Evolutionary conservation across 2,113 vertebrate genomes (phyloP).

Genomic region (Pygoscelis adeliae): DNA sequence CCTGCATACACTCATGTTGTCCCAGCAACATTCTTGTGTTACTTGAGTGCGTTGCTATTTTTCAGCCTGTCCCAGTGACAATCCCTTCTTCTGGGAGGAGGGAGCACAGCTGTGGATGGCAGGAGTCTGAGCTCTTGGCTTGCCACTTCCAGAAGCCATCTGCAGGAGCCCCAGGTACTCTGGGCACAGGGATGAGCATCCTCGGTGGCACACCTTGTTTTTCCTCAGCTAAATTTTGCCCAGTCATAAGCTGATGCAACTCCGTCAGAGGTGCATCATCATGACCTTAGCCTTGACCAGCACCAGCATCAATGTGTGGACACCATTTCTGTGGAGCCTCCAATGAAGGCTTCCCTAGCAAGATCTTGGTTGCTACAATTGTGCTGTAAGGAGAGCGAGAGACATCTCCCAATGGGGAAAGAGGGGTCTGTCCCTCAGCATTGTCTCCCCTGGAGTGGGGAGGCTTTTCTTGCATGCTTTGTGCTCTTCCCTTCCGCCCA

Average conservation of each 20-base stretch:
- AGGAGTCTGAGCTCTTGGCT: not conserved
- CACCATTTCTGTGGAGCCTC: not conserved
- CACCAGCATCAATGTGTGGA: not conserved
- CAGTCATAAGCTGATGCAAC: not conserved
- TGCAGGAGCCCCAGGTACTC: not conserved
- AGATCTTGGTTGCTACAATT: not conserved
- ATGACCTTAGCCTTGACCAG: not conserved
- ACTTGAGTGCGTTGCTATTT: not conserved
- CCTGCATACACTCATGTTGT: not conserved
- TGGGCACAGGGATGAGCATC: fast-evolving
- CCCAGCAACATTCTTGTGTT: not conserved
- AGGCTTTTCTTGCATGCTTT: not conserved
- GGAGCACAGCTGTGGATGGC: not conserved
- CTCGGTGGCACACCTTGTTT: not conserved
- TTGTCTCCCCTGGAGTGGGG: not conserved
- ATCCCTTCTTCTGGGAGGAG: not conserved
- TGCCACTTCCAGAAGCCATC: not conserved
- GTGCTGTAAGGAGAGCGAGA: not conserved
- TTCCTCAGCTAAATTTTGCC: not conserved
- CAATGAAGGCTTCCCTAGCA: not conserved
- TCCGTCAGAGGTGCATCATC: not conserved
- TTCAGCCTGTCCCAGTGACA: not conserved
- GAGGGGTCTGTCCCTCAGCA: fast-evolving
- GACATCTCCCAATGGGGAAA: not conserved
- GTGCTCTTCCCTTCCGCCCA: not conserved